Conservation (phyloP, 2,888 invertebrate genomes). For the Caradrina clavipalpis region DNA sequence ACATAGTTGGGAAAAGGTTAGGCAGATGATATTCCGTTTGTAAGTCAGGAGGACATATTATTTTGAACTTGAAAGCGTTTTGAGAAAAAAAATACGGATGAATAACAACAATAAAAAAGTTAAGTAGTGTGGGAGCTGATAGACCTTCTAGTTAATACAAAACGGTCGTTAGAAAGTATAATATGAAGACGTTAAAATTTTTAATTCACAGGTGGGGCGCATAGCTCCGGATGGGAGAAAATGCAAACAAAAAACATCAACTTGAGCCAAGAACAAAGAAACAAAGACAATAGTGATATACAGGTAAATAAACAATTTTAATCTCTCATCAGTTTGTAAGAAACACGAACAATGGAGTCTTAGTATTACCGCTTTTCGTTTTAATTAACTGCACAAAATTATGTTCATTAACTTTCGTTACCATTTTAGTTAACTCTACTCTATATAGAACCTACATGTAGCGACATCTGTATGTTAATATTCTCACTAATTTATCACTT, state of each 20-base stretch:
- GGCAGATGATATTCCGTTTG: neutral
- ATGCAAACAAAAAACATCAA: constrained; percentile 93
- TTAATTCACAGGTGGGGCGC: constrained; percentile 73
- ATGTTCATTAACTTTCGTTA: constrained; percentile 3
- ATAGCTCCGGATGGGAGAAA: constrained; percentile 75
- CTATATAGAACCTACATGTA: constrained; percentile 6
- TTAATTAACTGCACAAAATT: constrained; percentile 31
- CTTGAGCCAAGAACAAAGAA: constrained; percentile 88
- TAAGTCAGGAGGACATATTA: too few species aligned
- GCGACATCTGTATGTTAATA: constrained; percentile 54
- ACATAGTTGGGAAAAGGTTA: too few species aligned
- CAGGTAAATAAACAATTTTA: constrained; percentile 72
- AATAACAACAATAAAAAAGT: constrained; percentile 8
- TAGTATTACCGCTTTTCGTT: constrained; percentile 23
- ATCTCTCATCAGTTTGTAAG: constrained; percentile 32
- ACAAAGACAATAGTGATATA: constrained; percentile 79
- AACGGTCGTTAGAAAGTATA: constrained; percentile 41
- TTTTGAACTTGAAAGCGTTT: constrained; percentile 19
- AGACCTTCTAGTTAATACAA: constrained; percentile 25
- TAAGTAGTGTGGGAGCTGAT: constrained; percentile 38
- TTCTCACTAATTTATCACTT: constrained; percentile 11
- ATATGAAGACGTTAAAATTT: constrained; percentile 25
- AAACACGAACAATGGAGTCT: constrained; percentile 48
- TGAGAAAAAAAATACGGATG: neutral
- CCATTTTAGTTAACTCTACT: constrained; percentile 1